Evolutionary conservation across 2,888 invertebrate species (phyloP).

Genomic region (Polia nebulosa): DNA sequence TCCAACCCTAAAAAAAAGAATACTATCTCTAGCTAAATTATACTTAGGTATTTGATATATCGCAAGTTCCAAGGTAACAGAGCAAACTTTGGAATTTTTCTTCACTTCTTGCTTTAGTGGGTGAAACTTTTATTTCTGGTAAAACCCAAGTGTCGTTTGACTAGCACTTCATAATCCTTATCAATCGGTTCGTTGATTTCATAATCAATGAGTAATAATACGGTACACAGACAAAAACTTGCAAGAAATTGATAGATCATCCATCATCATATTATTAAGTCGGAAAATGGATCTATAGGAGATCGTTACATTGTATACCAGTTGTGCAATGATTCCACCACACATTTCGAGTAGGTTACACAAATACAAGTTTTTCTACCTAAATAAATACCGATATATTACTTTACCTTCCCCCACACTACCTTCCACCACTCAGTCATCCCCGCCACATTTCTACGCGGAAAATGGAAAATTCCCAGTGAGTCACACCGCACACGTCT

Average conservation of each 20-base stretch:
- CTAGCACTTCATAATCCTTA: slow-evolving; percentile 4
- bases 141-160: neutral
- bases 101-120: neutral
- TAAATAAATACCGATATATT: too few relatives aligned
- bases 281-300: too few relatives aligned
- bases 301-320: too few relatives aligned
- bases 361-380: too few relatives aligned
- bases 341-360: too few relatives aligned
- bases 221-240: neutral
- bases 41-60: too few relatives aligned
- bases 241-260: too few relatives aligned
- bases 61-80: neutral
- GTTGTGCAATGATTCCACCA: too few relatives aligned
- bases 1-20: too few relatives aligned
- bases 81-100: neutral
- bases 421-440: neutral
- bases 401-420: neutral
- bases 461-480: slow-evolving; percentile 64
- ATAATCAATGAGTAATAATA: slow-evolving; percentile 2
- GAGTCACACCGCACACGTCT: slow-evolving; percentile 65
- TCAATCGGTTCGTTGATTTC: too few relatives aligned
- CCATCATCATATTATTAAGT: too few relatives aligned
- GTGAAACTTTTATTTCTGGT: neutral
- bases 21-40: too few relatives aligned
- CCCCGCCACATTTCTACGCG: slow-evolving; percentile 22